phyloP scores from a whole-genome alignment of 2,113 vertebrate genomes.

The Vidua chalybeata region DNA sequence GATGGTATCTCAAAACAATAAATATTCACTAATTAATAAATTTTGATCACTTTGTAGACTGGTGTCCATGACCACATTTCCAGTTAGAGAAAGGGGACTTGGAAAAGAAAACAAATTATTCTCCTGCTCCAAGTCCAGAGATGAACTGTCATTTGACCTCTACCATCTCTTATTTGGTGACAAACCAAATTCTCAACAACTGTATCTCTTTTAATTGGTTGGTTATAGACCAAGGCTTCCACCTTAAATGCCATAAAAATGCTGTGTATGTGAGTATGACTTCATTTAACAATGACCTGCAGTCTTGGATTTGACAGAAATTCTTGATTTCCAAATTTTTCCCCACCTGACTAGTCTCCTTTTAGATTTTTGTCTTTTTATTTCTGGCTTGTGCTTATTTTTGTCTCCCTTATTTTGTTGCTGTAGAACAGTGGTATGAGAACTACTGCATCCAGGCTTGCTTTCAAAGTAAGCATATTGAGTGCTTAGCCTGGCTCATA shows the following conservation, averaged over 20 bases:
- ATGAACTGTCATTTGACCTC: neutral
- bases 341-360: neutral
- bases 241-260: neutral
- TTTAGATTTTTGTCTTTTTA: neutral
- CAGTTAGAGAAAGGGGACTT: neutral
- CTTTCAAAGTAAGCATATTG: neutral
- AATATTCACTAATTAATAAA: neutral
- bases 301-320: neutral
- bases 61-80: neutral
- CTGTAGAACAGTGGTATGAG: neutral
- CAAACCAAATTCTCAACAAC: neutral
- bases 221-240: neutral
- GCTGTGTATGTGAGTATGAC: neutral
- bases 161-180: neutral
- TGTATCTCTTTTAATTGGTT: neutral
- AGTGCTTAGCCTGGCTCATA: neutral
- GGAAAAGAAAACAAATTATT: neutral
- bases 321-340: neutral
- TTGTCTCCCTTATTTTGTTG: neutral
- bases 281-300: neutral
- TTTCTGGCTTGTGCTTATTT: neutral
- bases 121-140: neutral
- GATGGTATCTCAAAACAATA: neutral
- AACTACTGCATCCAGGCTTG: neutral
- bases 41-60: neutral